These are phyloP conservation scores for Oceanodroma tethys DNA, from an alignment of 2,113 vertebrate genomes.

Conservation along the genomic window DNA sequence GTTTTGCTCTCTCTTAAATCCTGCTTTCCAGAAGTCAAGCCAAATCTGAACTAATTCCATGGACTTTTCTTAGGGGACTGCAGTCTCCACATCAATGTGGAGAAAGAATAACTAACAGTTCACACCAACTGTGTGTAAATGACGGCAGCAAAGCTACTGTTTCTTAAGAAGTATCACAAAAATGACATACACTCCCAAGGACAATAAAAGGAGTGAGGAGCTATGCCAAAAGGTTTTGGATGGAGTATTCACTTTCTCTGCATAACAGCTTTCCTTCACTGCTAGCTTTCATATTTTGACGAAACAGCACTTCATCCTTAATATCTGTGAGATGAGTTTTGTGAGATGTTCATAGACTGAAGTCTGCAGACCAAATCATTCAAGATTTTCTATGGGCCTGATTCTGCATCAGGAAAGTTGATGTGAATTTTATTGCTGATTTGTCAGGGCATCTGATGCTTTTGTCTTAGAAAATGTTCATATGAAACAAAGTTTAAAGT, in stretches of 20 bases:
- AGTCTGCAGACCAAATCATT: background rate
- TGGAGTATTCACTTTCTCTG: background rate
- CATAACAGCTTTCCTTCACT: background rate
- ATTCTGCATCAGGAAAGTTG: background rate
- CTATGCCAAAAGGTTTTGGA: background rate
- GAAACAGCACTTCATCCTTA: background rate
- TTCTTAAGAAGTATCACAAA: background rate
- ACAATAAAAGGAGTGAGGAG: background rate
- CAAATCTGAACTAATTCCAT: background rate
- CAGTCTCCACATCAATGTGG: background rate
- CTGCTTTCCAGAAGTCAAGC: background rate
- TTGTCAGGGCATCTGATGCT: background rate
- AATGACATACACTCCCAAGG: background rate
- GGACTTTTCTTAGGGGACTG: background rate
- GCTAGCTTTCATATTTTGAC: background rate
- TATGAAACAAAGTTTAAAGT: background rate
- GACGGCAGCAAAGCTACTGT: background rate
- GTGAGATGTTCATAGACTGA: background rate
- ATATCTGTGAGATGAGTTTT: background rate
- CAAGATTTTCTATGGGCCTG: background rate
- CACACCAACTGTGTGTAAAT: background rate
- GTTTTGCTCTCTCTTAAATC: background rate
- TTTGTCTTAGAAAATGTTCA: background rate
- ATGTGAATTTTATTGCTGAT: slow-evolving; percentile 1
- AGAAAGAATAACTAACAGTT: background rate